Base-by-base conservation (phyloP, 64 coral and sea anemone genomes). In the Dendrophyllia cribrosa region DNA sequence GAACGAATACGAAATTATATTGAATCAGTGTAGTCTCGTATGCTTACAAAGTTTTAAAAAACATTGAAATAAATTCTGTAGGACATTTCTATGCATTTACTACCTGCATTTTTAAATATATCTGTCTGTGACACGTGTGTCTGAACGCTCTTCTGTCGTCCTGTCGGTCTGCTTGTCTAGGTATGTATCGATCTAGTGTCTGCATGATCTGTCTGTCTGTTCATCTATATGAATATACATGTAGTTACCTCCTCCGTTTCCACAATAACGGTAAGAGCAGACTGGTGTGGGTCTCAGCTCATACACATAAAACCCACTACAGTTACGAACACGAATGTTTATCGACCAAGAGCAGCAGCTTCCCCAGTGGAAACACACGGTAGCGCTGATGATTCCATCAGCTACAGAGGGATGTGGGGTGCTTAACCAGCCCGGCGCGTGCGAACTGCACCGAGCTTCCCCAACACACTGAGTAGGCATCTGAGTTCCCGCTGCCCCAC, bases 401-500 rank as follows among this genome's bases (percentile, higher is more conserved):
- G 62, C 62, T 5, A 61, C 79, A 4, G 79, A 77, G 19, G 87
- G 87, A 23, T 89, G 87, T 13, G 58, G 9, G 0, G 69, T 13
- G 70, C 25, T 82, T 7, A 90, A 58, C 88, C 88, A 90, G 4
- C 88, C 88, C 15, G 88, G 88, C 20, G 20, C 24, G 22, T 25
- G 20, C 8, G 56, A 12, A 3, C 77, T 47, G 72, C 89, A 91
- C 15, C 89, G 68, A 11, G 66, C 20, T 59, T 10, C 0, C 13
- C 55, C 77, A 7, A 91, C 89, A 62, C 89, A 91, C 1, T n/a
- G 49, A 3, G 69, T 73, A 16, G 89, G 56, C 89, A 91, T 91
- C 55, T 83, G 34, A 48, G 55, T 75, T 3, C 89, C 89, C 11
- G 89, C 89, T 48, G 56, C 20, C 4, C 89, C 78, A 19, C 52